Percentiles rank a stretch among this genome's conserved stretches.
Conservation (phyloP, 2,113 vertebrate species). For the pig (Sus scrofa) region T2T-Sscrofa CM000824.6:61810001-61810500, state of each 20-base stretch:
- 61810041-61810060: not conserved
- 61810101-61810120: not conserved
- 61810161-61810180: not conserved
- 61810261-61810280: slow-evolving; percentile 48
- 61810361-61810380: too few species aligned
- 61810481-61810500: too few species aligned
- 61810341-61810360: too few species aligned
- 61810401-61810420: too few species aligned
- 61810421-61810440: too few species aligned
- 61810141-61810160: not conserved
- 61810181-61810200: not conserved
- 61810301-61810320: too few species aligned
- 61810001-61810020: not conserved
- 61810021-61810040: not conserved
- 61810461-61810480: too few species aligned
- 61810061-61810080: not conserved
- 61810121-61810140: not conserved
- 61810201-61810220: slow-evolving; percentile 15
- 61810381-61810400: too few species aligned
- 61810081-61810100: not conserved
- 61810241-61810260: slow-evolving; percentile 50
- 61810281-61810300: too few species aligned
- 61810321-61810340: too few species aligned
- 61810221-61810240: slow-evolving; percentile 39
- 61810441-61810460: too few species aligned